Base-by-base conservation (phyloP, 2,113 vertebrate species). In the Brachirus orientalis region DNA sequence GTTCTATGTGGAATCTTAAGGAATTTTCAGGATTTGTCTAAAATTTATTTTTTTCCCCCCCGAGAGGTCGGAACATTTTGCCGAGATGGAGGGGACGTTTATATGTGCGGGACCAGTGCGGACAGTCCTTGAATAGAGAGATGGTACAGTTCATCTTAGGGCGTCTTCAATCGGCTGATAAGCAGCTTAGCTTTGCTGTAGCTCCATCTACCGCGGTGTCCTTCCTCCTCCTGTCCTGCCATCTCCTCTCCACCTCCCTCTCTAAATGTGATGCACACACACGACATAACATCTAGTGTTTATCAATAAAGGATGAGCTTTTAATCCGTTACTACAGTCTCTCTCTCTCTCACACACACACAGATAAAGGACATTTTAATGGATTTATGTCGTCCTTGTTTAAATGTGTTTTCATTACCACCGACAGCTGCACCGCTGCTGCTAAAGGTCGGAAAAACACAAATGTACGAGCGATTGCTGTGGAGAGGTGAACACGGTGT, bases 301-400 rank as follows among this genome's bases (percentile, higher is more conserved):
- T 40, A 62, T 83, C 41, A 77, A 74, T 84, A 84, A 82, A 77
- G 46, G 57, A 84, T 68, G 52, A 73, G 44, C 2, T 61, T 58
- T 67, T 59, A 57, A 79, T 69, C 35, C 76, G 63, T n/a, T 63
- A 33, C 44, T 13, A 55, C 14, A 38, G n/a, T 14, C 37, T 44
- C 46, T 0, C 22, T 57, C 61, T 69, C 44, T 43, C 9, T 6
- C 4, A 10, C 18, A 50, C 45, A 36, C 9, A 12, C 19, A 36
- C 54, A 16, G 33, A 11, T n/a, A 19, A 33, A 37, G 36, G 47
- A 5, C 19, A 8, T 7, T 54, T 67, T n/a, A 7, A 57, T 68
- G 40, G 40, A 38, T 72, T 35, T 38, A 6, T 50, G 40, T 13
- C 9, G 40, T 22, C 50, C 8, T 2, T 36, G 14, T 63, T 47